Evolutionary conservation across 2,888 invertebrate species (phyloP).

Genomic region (Epistrophe eligans): DNA sequence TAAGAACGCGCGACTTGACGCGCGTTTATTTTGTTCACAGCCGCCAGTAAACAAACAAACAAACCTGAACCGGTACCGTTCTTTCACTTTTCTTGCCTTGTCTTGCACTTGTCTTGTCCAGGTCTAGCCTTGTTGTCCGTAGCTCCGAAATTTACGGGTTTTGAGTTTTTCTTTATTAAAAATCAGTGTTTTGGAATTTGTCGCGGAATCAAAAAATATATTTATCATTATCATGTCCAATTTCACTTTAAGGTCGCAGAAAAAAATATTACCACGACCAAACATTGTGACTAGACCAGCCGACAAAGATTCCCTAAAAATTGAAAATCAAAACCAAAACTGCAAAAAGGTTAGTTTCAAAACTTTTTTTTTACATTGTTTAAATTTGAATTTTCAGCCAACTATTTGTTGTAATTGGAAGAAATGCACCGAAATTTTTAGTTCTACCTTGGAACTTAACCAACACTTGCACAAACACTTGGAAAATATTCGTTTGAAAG

Average conservation of each 20-base stretch:
- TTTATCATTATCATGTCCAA: background rate
- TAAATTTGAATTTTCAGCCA: conserved; percentile 11
- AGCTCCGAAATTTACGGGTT: too few species aligned
- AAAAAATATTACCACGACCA: background rate
- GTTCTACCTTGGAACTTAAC: conserved; percentile 79
- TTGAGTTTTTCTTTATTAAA: background rate
- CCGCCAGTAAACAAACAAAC: too few species aligned
- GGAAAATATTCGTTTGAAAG: conserved; percentile 33
- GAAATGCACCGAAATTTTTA: conserved; percentile 77
- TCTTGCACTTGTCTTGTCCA: too few species aligned
- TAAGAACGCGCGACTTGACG: too few species aligned
- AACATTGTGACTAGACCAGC: background rate
- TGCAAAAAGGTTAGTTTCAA: background rate
- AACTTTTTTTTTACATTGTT: background rate
- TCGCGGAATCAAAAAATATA: background rate
- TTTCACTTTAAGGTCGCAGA: background rate
- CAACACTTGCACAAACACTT: conserved; percentile 80
- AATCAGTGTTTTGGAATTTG: background rate
- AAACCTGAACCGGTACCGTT: too few species aligned
- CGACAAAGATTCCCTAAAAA: background rate
- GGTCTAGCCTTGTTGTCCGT: too few species aligned
- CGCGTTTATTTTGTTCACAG: too few species aligned
- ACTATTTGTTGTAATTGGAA: conserved; percentile 78
- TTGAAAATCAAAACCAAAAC: too few species aligned
- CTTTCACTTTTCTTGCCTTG: too few species aligned